phyloP scores from a whole-genome alignment of 1,140 invertebrate genomes.

The Solenopsis invicta region DNA sequence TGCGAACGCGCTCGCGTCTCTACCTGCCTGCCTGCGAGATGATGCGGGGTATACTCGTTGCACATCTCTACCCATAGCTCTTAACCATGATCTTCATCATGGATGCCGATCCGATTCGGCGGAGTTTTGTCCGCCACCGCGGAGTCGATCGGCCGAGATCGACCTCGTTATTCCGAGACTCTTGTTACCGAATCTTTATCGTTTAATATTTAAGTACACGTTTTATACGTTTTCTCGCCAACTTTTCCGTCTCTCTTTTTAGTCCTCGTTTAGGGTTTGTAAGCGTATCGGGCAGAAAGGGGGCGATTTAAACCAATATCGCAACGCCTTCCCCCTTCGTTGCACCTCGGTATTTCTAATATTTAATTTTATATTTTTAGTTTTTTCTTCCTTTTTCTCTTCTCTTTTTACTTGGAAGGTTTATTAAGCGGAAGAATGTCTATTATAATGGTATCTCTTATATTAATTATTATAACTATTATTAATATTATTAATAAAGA shows the following conservation, averaged over 20 bases:
- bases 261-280: slow-evolving; percentile 3
- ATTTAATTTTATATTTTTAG: slow-evolving; percentile 66
- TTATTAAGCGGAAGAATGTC: slow-evolving; percentile 73
- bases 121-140: slow-evolving; percentile 3
- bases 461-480: slow-evolving; percentile 75
- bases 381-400: slow-evolving; percentile 47
- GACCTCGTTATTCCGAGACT: slow-evolving; percentile 29
- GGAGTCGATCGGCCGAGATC: slow-evolving; percentile 25
- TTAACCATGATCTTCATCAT: slow-evolving; percentile 53
- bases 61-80: slow-evolving; percentile 33
- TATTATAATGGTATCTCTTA: slow-evolving; percentile 55
- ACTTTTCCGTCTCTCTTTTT: slow-evolving; percentile 49
- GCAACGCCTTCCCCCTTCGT: slow-evolving; percentile 42
- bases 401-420: slow-evolving; percentile 75
- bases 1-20: slow-evolving; percentile 73
- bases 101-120: slow-evolving; percentile 23
- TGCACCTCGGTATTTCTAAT: slow-evolving; percentile 50
- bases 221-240: slow-evolving; percentile 49
- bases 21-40: slow-evolving; percentile 78
- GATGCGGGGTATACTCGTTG: slow-evolving; percentile 73
- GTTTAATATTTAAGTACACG: slow-evolving; percentile 60
- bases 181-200: slow-evolving; percentile 57
- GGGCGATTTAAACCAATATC: slow-evolving; percentile 2
- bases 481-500: slow-evolving; percentile 81
- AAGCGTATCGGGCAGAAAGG: slow-evolving; percentile 34